Base-by-base conservation (phyloP, 37 sponge, comb jelly and placozoan species). In the Spongilla lacustris region DNA sequence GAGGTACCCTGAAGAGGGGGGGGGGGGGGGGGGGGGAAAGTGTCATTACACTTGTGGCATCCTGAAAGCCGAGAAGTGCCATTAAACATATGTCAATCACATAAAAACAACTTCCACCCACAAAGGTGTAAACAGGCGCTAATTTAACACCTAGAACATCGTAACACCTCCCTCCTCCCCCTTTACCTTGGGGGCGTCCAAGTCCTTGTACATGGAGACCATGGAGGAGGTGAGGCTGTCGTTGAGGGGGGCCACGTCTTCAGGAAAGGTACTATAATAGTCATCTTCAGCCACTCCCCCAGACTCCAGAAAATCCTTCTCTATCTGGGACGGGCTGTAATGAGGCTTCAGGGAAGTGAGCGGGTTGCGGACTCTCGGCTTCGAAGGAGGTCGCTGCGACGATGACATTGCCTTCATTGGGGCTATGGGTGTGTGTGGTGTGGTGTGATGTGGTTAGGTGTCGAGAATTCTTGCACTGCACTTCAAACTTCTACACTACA, bases 301-400 rank as follows among this genome's bases (percentile, higher is more conserved):
- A 17, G 76, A 88, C 23, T 68, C 14, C 21, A 88, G 88, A 36
- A 82, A 88, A 33, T 88, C 88, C 73, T 70, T 50, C 50, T 91
- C 91, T 23, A 81, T 31, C 24, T 58, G 83, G n/a, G 87, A 86
- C 1, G 91, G 91, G 72, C 86, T 91, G 37, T 82, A 46, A 22
- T 68, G 38, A 22, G 32, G 69, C 79, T 84, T 77, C 36, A 78
- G 37, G 21, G 76, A 85, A 38, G 73, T 50, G 86, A 93, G 82
- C 22, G 93, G 93, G 78, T 93, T 89, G 67, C 86, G 82, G 26
- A 89, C 93, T 32, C 86, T 72, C 0, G 93, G 93, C 77, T 93
- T 93, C 0, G 90, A 89, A 30, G 76, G 75, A 24, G 93, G 93
- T 19, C 90, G 89, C 67, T 69, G 41, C 1, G 27, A 27, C 14